These are phyloP conservation scores for Gadus macrocephalus DNA, from an alignment of 2,113 vertebrate species.

Conservation along the genomic window DNA sequence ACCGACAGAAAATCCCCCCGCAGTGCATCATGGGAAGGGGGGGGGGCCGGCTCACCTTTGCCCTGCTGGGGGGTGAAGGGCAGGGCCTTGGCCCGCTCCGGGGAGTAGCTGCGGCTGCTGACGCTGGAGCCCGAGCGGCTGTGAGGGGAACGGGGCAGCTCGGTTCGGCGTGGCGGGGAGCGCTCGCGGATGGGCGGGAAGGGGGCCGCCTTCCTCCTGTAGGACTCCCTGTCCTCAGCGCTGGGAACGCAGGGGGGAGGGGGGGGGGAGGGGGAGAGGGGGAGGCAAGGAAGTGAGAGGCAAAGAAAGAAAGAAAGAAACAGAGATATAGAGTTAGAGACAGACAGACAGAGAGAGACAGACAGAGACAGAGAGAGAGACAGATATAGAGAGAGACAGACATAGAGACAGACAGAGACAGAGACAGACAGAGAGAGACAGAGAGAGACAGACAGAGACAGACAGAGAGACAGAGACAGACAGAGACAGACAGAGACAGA, in stretches of 20 bases:
- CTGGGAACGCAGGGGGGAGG: conserved; percentile 9
- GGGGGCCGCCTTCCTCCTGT: conserved; percentile 78
- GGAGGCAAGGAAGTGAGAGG: not conserved
- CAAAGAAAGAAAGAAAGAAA: too few species aligned
- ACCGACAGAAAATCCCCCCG: too few species aligned
- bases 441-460: too few species aligned
- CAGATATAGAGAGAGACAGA: too few species aligned
- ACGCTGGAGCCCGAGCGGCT: conserved; percentile 95
- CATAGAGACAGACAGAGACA: too few species aligned
- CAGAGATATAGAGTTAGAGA: too few species aligned
- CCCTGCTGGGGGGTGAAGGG: conserved; percentile 81
- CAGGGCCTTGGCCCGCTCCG: conserved; percentile 84
- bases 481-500: too few species aligned
- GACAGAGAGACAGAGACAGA: too few species aligned
- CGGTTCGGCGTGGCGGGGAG: conserved; percentile 81
- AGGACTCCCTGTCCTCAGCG: conserved; percentile 81
- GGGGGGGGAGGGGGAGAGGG: not conserved
- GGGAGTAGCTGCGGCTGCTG: conserved; percentile 94
- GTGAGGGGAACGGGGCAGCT: conserved; percentile 84
- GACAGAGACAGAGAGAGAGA: too few species aligned
- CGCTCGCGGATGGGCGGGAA: conserved; percentile 83
- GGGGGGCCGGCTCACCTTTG: conserved; percentile 79
- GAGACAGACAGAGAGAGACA: too few species aligned
- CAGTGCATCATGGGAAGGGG: not conserved
- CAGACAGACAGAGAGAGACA: too few species aligned